phyloP scores from a whole-genome alignment of 2,888 invertebrate species.

The Acrobasis suavella region DNA sequence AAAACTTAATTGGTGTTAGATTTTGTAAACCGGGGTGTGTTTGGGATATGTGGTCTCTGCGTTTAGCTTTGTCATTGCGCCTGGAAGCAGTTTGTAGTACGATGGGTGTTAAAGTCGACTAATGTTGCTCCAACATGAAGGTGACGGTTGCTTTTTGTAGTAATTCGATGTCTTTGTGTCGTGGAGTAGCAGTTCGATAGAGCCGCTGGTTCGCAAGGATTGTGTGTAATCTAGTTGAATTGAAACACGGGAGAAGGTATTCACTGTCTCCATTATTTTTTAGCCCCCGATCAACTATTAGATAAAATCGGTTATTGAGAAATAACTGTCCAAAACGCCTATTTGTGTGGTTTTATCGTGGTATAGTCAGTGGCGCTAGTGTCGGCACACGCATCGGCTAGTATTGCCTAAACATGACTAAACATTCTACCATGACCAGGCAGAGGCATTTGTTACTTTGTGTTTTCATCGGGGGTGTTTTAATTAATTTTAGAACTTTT shows the following conservation, averaged over 20 bases:
- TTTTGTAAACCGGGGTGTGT: slow-evolving; percentile 67
- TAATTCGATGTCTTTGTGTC: neutral
- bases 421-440: slow-evolving; percentile 10
- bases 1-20: slow-evolving; percentile 68
- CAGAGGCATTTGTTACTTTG: slow-evolving; percentile 6
- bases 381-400: neutral
- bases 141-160: neutral
- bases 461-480: slow-evolving; percentile 17
- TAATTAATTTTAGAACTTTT: slow-evolving; percentile 25
- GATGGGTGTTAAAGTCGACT: slow-evolving; percentile 4
- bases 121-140: slow-evolving; percentile 3
- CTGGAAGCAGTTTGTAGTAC: slow-evolving; percentile 39
- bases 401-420: slow-evolving; percentile 7
- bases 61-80: slow-evolving; percentile 54
- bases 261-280: slow-evolving; percentile 27
- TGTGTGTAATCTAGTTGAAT: slow-evolving; percentile 29
- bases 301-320: neutral
- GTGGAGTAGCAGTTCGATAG: slow-evolving; percentile 16
- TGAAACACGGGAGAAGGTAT: slow-evolving; percentile 34
- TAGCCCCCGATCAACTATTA: slow-evolving; percentile 13
- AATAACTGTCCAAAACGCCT: neutral
- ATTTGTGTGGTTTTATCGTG: slow-evolving; percentile 2
- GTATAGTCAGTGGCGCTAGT: slow-evolving; percentile 13
- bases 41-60: slow-evolving; percentile 77
- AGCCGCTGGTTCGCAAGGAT: slow-evolving; percentile 25